Conservation (phyloP, 2,888 invertebrate species). For the Xestia rhomboidea region DNA sequence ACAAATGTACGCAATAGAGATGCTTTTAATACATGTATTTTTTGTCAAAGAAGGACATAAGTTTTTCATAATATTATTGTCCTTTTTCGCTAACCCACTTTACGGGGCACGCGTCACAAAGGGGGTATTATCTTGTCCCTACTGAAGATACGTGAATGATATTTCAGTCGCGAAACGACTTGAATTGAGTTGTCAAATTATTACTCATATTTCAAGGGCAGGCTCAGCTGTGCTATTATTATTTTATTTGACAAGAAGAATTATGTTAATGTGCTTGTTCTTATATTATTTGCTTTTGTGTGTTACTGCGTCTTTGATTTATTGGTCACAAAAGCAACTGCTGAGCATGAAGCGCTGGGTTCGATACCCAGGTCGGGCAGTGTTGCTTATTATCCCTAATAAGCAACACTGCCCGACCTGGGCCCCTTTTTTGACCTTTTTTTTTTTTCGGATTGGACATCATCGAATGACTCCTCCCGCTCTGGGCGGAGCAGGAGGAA, state of each 20-base stretch:
- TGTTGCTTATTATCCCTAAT: not conserved
- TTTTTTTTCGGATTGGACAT: too few species aligned
- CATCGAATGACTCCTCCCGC: too few species aligned
- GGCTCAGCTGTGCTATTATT: not conserved
- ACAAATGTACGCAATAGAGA: constrained; percentile 21
- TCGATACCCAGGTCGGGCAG: not conserved
- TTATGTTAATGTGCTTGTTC: not conserved
- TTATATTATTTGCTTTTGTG: not conserved
- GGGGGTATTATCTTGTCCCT: constrained; percentile 45
- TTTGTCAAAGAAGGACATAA: constrained; percentile 39
- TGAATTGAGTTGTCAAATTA: constrained; percentile 40
- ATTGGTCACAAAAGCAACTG: not conserved
- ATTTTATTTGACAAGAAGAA: constrained; percentile 1
- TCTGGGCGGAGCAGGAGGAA: too few species aligned
- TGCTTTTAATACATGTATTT: constrained; percentile 16
- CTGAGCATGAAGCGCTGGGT: not conserved
- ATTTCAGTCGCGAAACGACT: constrained; percentile 36
- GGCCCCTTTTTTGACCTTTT: too few species aligned
- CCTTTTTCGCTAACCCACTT: constrained; percentile 56
- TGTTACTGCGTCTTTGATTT: not conserved
- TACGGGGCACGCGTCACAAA: constrained; percentile 43
- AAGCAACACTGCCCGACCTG: too few species aligned
- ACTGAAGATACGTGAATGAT: constrained; percentile 39
- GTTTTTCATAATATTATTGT: constrained; percentile 52
- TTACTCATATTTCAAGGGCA: constrained; percentile 20